Evolutionary conservation across 2,797 vertebrate species (phyloP).

Genomic region (Lates japonicus): DNA sequence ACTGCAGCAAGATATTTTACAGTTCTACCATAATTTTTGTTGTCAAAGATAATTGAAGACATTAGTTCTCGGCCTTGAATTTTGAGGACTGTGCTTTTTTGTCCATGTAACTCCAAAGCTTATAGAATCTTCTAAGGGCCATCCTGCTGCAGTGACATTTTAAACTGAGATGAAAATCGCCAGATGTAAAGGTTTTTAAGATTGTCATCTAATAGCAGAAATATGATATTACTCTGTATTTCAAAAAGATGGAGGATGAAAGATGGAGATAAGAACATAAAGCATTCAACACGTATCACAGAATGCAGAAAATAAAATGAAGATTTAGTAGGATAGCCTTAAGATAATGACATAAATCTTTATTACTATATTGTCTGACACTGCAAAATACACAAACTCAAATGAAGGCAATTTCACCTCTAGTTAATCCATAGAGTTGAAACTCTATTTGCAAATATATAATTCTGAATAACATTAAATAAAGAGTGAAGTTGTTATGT

Average conservation of each 20-base stretch:
- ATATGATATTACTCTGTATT: not conserved
- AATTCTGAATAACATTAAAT: constrained; percentile 2
- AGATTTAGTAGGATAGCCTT: not conserved
- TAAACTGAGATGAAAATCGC: not conserved
- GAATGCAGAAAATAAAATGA: not conserved
- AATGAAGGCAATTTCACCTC: not conserved
- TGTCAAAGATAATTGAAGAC: not conserved
- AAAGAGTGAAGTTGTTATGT: not conserved
- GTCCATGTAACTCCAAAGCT: not conserved
- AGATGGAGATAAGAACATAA: not conserved
- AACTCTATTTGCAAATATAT: not conserved
- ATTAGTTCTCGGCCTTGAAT: not conserved
- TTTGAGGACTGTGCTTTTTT: not conserved
- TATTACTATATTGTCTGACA: not conserved
- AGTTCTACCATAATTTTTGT: not conserved
- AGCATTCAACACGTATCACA: not conserved
- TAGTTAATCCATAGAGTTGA: not conserved
- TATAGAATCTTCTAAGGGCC: not conserved
- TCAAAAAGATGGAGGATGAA: not conserved
- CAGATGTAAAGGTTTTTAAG: not conserved
- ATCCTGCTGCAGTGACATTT: not conserved
- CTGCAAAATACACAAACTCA: not conserved
- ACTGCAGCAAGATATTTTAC: not conserved
- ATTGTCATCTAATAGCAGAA: not conserved
- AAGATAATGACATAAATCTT: no score